These are phyloP conservation scores for Bubo blakistoni DNA, from an alignment of 2,113 vertebrate species.

Conservation along the genomic window DNA sequence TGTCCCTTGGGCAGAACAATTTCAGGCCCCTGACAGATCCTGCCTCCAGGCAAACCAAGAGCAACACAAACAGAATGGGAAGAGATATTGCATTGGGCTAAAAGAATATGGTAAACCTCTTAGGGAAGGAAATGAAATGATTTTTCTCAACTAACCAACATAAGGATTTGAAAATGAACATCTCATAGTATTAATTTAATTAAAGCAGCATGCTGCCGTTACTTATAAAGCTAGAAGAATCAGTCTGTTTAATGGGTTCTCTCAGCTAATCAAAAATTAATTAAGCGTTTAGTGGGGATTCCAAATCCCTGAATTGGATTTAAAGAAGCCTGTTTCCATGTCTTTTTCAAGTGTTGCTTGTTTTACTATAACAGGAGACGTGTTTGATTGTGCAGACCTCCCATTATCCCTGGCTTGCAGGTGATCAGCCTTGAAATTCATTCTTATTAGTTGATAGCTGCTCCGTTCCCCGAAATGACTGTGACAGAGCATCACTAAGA, in stretches of 20 bases:
- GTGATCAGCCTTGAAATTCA: slow-evolving; percentile 60
- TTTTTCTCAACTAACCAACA: slow-evolving; percentile 71
- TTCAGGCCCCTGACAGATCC: neutral
- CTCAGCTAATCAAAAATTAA: slow-evolving; percentile 86
- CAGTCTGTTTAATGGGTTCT: slow-evolving; percentile 80
- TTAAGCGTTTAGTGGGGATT: slow-evolving; percentile 81
- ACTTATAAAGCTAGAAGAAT: slow-evolving; percentile 77
- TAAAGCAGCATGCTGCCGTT: slow-evolving; percentile 73
- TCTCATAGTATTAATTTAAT: slow-evolving; percentile 80
- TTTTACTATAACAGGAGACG: slow-evolving; percentile 63
- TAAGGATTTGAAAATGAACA: slow-evolving; percentile 76
- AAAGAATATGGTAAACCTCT: slow-evolving; percentile 70
- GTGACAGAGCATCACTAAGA: slow-evolving; percentile 58
- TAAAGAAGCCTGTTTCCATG: slow-evolving; percentile 68
- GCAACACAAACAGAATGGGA: slow-evolving; percentile 35
- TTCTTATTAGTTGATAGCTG: slow-evolving; percentile 57
- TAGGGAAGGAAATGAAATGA: slow-evolving; percentile 68
- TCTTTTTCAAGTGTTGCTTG: slow-evolving; percentile 69
- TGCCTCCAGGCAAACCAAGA: neutral
- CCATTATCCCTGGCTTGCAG: slow-evolving; percentile 59
- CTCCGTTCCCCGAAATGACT: slow-evolving; percentile 31
- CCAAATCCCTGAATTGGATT: slow-evolving; percentile 76
- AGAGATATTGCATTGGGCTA: slow-evolving; percentile 33
- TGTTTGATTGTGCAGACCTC: slow-evolving; percentile 64
- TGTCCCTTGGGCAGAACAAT: neutral